Conservation (phyloP, 2,797 vertebrate species). For the Sciaenops ocellatus region DNA sequence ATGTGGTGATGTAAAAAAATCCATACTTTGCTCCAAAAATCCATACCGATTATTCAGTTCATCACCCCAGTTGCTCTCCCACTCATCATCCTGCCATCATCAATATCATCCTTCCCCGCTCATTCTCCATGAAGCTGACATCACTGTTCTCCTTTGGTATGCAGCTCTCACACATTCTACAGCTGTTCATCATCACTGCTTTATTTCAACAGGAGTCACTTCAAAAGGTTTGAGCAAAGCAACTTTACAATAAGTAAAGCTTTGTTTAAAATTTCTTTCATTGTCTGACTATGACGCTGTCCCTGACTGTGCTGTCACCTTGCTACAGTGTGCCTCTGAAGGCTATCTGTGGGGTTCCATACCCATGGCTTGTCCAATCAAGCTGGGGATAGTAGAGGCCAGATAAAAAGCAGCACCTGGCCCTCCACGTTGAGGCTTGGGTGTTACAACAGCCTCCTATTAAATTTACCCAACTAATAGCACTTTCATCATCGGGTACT, state of each 20-base stretch:
- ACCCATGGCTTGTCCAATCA: no score
- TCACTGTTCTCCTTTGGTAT: background rate
- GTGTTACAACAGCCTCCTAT: no score
- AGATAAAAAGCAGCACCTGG: no score
- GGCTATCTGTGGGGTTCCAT: no score
- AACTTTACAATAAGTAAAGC: no score
- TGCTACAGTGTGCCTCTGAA: no score
- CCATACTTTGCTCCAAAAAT: constrained; percentile 7
- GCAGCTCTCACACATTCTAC: background rate
- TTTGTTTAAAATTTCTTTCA: no score
- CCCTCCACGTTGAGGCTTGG: no score
- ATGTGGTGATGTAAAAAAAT: background rate
- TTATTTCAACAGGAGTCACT: background rate
- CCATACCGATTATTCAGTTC: constrained; percentile 16
- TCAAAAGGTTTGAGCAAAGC: background rate
- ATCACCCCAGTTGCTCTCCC: background rate
- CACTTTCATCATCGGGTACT: background rate
- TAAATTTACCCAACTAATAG: no score
- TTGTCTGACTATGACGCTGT: no score
- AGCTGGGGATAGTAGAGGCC: no score
- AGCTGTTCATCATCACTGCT: background rate
- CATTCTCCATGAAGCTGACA: background rate
- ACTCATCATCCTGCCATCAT: background rate
- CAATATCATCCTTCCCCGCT: background rate
- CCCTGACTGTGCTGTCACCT: no score